Conservation (phyloP, 2,113 vertebrate species). For the Ciconia boyciana region DNA sequence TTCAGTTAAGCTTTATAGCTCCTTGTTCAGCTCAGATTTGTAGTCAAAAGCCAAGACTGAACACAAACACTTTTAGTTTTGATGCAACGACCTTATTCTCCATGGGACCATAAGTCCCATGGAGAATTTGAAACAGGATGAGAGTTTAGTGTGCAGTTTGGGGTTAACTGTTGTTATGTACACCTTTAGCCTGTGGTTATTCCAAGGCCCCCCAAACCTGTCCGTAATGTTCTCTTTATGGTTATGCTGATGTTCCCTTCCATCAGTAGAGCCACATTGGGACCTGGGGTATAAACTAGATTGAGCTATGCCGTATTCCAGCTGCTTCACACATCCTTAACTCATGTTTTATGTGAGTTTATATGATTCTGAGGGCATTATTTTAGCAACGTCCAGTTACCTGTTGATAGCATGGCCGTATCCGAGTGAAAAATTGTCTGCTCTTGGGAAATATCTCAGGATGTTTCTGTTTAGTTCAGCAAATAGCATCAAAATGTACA, state of each 20-base stretch:
- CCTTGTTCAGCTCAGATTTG: not conserved
- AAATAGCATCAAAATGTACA: not conserved
- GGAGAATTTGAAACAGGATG: not conserved
- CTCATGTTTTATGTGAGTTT: constrained; percentile 1
- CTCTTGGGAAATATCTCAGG: constrained; percentile 13
- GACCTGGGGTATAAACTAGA: not conserved
- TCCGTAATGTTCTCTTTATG: not conserved
- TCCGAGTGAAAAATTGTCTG: not conserved
- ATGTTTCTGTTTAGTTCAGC: constrained; percentile 36
- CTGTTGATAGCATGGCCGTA: not conserved
- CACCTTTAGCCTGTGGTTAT: not conserved
- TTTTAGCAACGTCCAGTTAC: not conserved
- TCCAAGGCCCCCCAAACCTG: not conserved
- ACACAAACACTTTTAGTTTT: not conserved
- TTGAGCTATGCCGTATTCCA: not conserved
- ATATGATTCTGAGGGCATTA: not conserved
- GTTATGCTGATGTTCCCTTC: not conserved
- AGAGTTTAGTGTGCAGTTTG: not conserved
- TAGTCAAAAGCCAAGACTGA: not conserved
- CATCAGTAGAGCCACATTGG: not conserved
- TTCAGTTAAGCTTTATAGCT: not conserved
- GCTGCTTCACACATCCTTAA: not conserved
- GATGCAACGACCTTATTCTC: not conserved
- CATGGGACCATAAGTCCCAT: not conserved
- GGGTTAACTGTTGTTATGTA: not conserved